Conservation (phyloP, 2,113 vertebrate species). For the Blennius ocellaris region DNA sequence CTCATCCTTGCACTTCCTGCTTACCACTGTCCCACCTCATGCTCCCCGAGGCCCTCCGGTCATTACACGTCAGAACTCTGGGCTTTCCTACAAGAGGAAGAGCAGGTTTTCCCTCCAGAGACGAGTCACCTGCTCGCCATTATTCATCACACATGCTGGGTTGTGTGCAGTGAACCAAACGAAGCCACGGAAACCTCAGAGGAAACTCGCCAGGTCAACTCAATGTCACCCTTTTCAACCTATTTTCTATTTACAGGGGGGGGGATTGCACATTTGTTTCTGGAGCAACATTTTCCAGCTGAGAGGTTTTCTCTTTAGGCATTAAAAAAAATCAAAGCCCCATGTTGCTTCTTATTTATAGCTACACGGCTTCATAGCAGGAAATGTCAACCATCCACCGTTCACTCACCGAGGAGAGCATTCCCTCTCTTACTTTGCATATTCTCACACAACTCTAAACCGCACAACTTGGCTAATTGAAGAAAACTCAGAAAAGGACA, state of each 20-base stretch:
- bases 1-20: no score
- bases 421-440: conserved; percentile 1
- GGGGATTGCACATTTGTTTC: not conserved
- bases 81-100: not conserved
- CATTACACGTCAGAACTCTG: conserved; percentile 10
- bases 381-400: conserved; percentile 3
- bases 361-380: not conserved
- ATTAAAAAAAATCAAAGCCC: not conserved
- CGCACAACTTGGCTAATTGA: not conserved
- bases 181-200: not conserved
- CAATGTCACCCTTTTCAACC: not conserved
- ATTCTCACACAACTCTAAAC: no score
- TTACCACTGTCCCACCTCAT: not conserved
- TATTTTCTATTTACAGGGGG: not conserved
- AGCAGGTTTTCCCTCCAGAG: not conserved
- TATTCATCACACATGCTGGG: not conserved
- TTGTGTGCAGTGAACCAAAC: not conserved
- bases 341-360: conserved; percentile 5
- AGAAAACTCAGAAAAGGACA: not conserved
- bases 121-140: not conserved
- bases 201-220: not conserved
- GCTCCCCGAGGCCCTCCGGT: not conserved
- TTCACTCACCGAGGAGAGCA: not conserved
- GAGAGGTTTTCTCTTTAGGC: not conserved
- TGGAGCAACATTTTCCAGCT: not conserved